These are phyloP conservation scores for Phyto melanocephala DNA, from an alignment of 2,888 invertebrate genomes.

Conservation along the genomic window DNA sequence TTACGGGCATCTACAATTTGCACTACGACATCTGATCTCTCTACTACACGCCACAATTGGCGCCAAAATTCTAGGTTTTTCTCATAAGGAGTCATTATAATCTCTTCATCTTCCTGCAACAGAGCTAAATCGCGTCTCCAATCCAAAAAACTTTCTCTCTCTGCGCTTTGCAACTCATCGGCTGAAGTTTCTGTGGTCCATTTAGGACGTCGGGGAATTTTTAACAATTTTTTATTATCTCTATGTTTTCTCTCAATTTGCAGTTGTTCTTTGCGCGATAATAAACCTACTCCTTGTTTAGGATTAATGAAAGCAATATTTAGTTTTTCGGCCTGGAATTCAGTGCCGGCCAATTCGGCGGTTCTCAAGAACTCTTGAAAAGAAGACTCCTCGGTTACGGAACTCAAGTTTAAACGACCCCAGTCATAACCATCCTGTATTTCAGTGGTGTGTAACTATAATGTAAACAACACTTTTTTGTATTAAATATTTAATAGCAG, in stretches of 20 bases:
- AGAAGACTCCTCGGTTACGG: slow-evolving; percentile 96
- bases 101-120: slow-evolving; percentile 88
- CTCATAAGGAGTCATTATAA: slow-evolving; percentile 97
- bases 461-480: not conserved
- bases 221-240: slow-evolving; percentile 82
- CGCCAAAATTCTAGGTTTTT: slow-evolving; percentile 99
- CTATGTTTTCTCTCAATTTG: slow-evolving; percentile 81
- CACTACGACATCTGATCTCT: slow-evolving; percentile 94
- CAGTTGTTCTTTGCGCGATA: slow-evolving; percentile 81
- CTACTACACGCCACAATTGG: slow-evolving; percentile 99
- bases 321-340: slow-evolving; percentile 94
- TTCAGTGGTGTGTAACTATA: slow-evolving; percentile 88
- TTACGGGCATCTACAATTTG: slow-evolving; percentile 98
- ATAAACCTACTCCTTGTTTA: slow-evolving; percentile 81
- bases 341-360: slow-evolving; percentile 95
- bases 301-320: slow-evolving; percentile 88
- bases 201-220: slow-evolving; percentile 91
- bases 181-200: slow-evolving; percentile 88
- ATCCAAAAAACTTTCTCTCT: slow-evolving; percentile 90
- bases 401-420: slow-evolving; percentile 92
- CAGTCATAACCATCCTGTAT: slow-evolving; percentile 94
- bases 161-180: slow-evolving; percentile 88
- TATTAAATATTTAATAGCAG: not conserved
- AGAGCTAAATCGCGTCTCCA: slow-evolving; percentile 93
- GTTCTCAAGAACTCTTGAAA: slow-evolving; percentile 97